Conservation (phyloP, 2,888 invertebrate genomes). For the Agelastica alni region DNA sequence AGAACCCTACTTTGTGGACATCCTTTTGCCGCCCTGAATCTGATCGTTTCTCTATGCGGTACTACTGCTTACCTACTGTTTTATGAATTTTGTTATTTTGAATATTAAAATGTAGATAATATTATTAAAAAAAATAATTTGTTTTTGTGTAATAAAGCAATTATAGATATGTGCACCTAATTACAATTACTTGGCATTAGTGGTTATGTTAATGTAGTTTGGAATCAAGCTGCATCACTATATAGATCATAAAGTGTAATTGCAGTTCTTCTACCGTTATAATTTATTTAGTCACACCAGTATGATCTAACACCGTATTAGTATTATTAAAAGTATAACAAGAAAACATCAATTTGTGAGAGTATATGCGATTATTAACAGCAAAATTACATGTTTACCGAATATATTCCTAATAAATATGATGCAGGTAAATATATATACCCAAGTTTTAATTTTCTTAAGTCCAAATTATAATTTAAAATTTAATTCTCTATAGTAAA, state of each 20-base stretch:
- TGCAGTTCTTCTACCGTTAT: constrained; percentile 20
- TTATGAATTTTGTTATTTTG: too few species aligned
- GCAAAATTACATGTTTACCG: constrained; percentile 30
- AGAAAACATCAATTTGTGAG: constrained; percentile 29
- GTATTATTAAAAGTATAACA: constrained; percentile 30
- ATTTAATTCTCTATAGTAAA: constrained; percentile 18
- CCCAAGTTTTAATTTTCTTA: constrained; percentile 16
- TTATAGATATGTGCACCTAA: too few species aligned
- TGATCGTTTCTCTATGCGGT: too few species aligned
- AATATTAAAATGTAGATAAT: too few species aligned
- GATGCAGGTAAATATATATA: constrained; percentile 15
- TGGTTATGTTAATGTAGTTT: too few species aligned
- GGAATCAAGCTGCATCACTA: too few species aligned
- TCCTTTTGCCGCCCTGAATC: too few species aligned
- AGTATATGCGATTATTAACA: constrained; percentile 25
- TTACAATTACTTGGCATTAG: too few species aligned
- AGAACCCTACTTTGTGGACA: too few species aligned
- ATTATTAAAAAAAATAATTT: too few species aligned
- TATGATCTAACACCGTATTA: constrained; percentile 14
- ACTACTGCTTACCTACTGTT: too few species aligned
- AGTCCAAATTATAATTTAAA: constrained; percentile 21
- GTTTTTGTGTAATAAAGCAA: too few species aligned
- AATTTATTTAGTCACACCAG: constrained; percentile 17
- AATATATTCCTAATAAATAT: constrained; percentile 22
- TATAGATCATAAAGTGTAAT: constrained; percentile 20